Evolutionary conservation across 2,888 invertebrate species (phyloP).

Genomic region (Ichneumoninae sp.): DNA sequence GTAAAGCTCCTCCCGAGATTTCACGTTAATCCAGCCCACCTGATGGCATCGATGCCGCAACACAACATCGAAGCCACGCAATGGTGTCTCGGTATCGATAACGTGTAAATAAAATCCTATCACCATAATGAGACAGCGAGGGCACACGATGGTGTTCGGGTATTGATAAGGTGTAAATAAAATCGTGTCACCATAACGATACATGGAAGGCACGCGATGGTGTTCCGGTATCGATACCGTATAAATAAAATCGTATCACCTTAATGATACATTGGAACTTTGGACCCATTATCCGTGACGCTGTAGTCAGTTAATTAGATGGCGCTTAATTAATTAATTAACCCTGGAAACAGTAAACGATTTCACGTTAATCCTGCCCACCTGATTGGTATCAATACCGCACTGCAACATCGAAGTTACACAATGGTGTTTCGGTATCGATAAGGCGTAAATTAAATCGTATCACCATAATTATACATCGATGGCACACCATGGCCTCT

Average conservation of each 20-base stretch:
- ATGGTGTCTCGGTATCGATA: neutral
- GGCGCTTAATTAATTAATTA: too few relatives aligned
- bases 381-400: neutral
- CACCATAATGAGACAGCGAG: neutral
- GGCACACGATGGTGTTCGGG: neutral
- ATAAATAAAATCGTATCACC: too few relatives aligned
- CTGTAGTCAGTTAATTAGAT: too few relatives aligned
- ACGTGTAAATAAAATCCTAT: neutral
- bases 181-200: too few relatives aligned
- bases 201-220: neutral
- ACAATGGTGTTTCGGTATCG: too few relatives aligned
- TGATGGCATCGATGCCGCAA: conserved; percentile 8
- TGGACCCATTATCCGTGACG: too few relatives aligned
- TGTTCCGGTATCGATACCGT: neutral
- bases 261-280: too few relatives aligned
- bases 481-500: too few relatives aligned
- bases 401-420: too few relatives aligned
- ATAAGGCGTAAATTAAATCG: neutral
- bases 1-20: conserved; percentile 27
- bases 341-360: neutral
- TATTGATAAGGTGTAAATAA: neutral
- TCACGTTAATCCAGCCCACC: conserved; percentile 30
- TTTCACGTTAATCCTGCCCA: conserved; percentile 27
- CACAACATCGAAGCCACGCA: conserved; percentile 5
- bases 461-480: too few relatives aligned